Evolutionary conservation across 2,797 vertebrate genomes (phyloP).

Genomic region (Spatula clypeata): DNA sequence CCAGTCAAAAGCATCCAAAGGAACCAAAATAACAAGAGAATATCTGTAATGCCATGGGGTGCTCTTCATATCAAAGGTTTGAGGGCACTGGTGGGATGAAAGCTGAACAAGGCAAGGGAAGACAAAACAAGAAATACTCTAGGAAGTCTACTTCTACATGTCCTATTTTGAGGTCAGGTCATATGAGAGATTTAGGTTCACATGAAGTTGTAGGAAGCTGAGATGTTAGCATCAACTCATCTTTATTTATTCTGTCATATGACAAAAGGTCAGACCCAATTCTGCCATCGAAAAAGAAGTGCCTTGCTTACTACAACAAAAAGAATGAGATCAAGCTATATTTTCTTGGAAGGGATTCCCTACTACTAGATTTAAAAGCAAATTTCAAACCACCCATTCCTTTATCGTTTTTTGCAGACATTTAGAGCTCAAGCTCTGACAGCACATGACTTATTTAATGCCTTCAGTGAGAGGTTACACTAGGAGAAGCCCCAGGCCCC

Average conservation of each 20-base stretch:
- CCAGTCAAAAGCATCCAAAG: constrained; percentile 7
- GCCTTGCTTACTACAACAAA: background rate
- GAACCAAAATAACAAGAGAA: background rate
- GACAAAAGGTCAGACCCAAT: background rate
- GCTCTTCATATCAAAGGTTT: constrained; percentile 34
- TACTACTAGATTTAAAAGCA: background rate
- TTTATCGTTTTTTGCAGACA: background rate
- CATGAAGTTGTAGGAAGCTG: background rate
- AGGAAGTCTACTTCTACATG: background rate
- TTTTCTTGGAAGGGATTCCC: background rate
- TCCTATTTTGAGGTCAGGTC: background rate
- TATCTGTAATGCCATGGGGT: background rate
- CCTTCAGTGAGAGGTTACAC: background rate
- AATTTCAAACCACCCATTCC: background rate
- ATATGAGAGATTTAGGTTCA: background rate
- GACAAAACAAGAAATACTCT: constrained; percentile 3
- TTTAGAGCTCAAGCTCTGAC: background rate
- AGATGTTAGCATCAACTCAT: background rate
- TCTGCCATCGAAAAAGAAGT: background rate
- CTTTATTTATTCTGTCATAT: background rate
- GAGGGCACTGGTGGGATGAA: background rate
- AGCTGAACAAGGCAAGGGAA: background rate
- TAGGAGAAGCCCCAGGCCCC: background rate
- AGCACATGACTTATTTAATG: background rate
- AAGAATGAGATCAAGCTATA: background rate